These are phyloP conservation scores for Thymelicus lineola DNA, from an alignment of 2,888 invertebrate species.

Conservation along the genomic window DNA sequence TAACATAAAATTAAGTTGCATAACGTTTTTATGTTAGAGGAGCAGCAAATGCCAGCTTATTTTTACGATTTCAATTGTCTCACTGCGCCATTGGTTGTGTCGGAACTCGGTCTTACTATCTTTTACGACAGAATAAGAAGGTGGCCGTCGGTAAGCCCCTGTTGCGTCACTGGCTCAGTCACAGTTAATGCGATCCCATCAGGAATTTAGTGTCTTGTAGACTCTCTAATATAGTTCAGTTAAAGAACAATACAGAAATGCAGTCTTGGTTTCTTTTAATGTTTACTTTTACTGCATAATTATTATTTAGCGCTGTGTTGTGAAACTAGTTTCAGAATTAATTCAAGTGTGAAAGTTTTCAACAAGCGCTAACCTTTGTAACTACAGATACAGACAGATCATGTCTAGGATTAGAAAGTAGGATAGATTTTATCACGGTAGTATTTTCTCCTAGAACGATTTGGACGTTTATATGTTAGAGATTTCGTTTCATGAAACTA, in stretches of 20 bases:
- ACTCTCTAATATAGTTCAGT: background rate
- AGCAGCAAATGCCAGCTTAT: conserved; percentile 4
- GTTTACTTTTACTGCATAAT: too few species aligned
- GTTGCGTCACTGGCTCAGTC: conserved; percentile 25
- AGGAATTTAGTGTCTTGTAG: conserved; percentile 5
- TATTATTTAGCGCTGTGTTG: too few species aligned
- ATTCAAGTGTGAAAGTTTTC: too few species aligned
- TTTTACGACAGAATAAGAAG: conserved; percentile 21
- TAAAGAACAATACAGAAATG: background rate
- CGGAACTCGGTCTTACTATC: conserved; percentile 16
- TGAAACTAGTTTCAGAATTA: too few species aligned
- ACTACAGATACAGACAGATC: too few species aligned
- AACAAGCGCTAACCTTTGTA: too few species aligned
- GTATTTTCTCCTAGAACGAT: too few species aligned
- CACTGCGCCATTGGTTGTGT: conserved; percentile 1
- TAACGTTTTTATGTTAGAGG: background rate
- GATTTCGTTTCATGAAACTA: too few species aligned
- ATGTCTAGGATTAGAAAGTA: too few species aligned
- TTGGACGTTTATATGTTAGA: too few species aligned
- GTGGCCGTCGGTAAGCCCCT: conserved; percentile 15
- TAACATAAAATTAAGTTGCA: background rate
- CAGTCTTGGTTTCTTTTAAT: too few species aligned
- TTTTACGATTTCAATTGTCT: conserved; percentile 10
- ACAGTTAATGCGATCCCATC: conserved; percentile 18
- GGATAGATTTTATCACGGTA: too few species aligned